These are phyloP conservation scores for Drosophila infuscata DNA, from an alignment of 2,888 invertebrate species.

Conservation along the genomic window DNA sequence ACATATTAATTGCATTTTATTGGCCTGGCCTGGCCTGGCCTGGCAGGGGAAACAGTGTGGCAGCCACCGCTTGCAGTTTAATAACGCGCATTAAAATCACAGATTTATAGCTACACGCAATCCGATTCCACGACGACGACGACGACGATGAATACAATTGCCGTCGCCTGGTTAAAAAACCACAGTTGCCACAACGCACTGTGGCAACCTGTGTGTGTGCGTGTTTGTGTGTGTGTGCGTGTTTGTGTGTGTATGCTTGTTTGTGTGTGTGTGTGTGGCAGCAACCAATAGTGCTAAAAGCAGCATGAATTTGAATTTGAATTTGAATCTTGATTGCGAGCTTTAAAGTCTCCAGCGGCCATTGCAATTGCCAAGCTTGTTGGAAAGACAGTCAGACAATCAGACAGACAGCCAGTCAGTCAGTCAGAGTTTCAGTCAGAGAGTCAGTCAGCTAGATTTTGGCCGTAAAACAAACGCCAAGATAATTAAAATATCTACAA, in stretches of 20 bases:
- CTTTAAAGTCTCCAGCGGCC: slow-evolving; percentile 7
- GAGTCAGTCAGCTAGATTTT: slow-evolving; percentile 5
- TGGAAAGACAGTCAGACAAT: background rate
- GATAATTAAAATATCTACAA: slow-evolving; percentile 76
- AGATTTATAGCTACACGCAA: slow-evolving; percentile 77
- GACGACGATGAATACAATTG: slow-evolving; percentile 44
- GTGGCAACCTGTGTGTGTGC: background rate
- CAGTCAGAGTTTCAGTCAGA: background rate
- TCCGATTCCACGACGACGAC: slow-evolving; percentile 68
- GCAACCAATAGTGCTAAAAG: slow-evolving; percentile 14
- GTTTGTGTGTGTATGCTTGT: background rate
- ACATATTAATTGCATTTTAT: slow-evolving; percentile 82
- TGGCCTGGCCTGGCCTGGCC: slow-evolving; percentile 50
- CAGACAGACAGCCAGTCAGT: background rate
- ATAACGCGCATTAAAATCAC: slow-evolving; percentile 79
- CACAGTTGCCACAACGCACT: slow-evolving; percentile 36
- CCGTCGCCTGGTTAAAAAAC: slow-evolving; percentile 41
- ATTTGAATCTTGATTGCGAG: slow-evolving; percentile 32
- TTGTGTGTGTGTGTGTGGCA: background rate
- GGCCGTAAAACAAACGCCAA: slow-evolving; percentile 61
- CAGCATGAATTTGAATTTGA: slow-evolving; percentile 34
- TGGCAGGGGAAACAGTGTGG: slow-evolving; percentile 7
- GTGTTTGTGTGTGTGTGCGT: background rate
- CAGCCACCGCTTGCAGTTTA: slow-evolving; percentile 67
- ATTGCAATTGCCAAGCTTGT: slow-evolving; percentile 28